Percentiles rank a stretch among this genome's conserved stretches.
Conservation (phyloP, 2,113 vertebrate genomes). For the Oenanthe melanoleuca region DNA sequence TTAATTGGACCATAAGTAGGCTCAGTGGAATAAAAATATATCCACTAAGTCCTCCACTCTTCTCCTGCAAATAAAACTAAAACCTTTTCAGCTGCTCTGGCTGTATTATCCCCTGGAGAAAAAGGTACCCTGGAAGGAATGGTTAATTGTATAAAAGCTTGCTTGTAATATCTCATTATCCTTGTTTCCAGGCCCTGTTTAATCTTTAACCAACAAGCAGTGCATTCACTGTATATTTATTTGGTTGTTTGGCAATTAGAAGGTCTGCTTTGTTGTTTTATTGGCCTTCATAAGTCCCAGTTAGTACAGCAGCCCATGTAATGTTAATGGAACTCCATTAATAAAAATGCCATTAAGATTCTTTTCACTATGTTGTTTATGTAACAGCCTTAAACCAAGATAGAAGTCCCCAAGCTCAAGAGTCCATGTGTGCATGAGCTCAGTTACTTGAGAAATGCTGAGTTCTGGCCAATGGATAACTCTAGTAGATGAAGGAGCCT, state of each 20-base stretch:
- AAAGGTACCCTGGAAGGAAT: slow-evolving; percentile 64
- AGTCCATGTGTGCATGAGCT: neutral
- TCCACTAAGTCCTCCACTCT: neutral
- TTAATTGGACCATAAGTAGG: neutral
- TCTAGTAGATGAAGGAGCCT: neutral
- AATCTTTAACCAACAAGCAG: slow-evolving; percentile 77
- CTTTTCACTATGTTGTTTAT: slow-evolving; percentile 73
- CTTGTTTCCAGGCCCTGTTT: slow-evolving; percentile 68
- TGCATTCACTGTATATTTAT: slow-evolving; percentile 65
- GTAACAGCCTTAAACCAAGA: slow-evolving; percentile 49
- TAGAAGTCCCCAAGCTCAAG: slow-evolving; percentile 32
- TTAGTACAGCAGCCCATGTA: slow-evolving; percentile 62
- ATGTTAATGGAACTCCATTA: slow-evolving; percentile 75
- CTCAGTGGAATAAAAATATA: neutral
- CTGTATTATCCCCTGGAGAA: slow-evolving; percentile 52
- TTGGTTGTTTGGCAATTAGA: slow-evolving; percentile 72
- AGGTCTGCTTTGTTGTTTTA: slow-evolving; percentile 65
- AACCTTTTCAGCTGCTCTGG: slow-evolving; percentile 35
- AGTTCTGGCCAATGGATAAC: neutral
- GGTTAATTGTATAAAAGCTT: slow-evolving; percentile 51
- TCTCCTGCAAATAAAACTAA: slow-evolving; percentile 41
- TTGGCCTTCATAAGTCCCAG: slow-evolving; percentile 59
- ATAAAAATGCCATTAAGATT: slow-evolving; percentile 80
- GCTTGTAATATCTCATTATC: slow-evolving; percentile 69
- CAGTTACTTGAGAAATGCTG: neutral